Conservation (phyloP, 1,140 invertebrate genomes). For the Polyergus mexicanus region DNA sequence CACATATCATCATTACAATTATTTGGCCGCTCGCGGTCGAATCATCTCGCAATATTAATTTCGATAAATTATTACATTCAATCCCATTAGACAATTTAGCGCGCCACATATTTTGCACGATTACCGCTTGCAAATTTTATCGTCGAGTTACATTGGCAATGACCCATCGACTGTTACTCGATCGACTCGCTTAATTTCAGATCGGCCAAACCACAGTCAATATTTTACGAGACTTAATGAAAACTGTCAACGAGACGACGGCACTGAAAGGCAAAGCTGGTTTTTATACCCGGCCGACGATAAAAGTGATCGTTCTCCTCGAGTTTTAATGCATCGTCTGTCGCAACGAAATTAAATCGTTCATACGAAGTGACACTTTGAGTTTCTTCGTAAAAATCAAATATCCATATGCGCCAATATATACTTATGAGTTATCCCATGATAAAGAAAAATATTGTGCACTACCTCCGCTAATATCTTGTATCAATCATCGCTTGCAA, state of each 20-base stretch:
- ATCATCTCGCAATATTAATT: slow-evolving; percentile 53
- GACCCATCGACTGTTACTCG: slow-evolving; percentile 16
- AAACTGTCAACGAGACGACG: slow-evolving; percentile 43
- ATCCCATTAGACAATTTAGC: slow-evolving; percentile 50
- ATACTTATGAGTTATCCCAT: slow-evolving; percentile 28
- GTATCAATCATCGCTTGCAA: not conserved
- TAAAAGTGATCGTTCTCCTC: slow-evolving; percentile 7
- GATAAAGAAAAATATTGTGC: slow-evolving; percentile 31
- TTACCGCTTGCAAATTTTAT: slow-evolving; percentile 48
- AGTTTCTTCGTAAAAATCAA: not conserved
- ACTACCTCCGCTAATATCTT: not conserved
- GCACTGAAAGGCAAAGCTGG: slow-evolving; percentile 35
- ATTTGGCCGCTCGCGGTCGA: slow-evolving; percentile 25
- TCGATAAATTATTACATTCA: slow-evolving; percentile 47
- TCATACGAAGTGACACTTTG: slow-evolving; percentile 22
- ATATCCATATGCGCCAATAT: not conserved
- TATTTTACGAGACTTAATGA: slow-evolving; percentile 59
- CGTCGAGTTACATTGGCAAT: not conserved
- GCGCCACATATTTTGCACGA: slow-evolving; percentile 45
- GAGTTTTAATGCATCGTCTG: slow-evolving; percentile 45
- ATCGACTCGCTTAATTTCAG: slow-evolving; percentile 47
- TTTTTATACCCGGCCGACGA: slow-evolving; percentile 38
- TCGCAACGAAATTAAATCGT: slow-evolving; percentile 51
- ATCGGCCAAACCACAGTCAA: slow-evolving; percentile 42
- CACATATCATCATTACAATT: slow-evolving; percentile 11